phyloP scores from a whole-genome alignment of 2,888 invertebrate genomes.

The Xestia ashworthii region DNA sequence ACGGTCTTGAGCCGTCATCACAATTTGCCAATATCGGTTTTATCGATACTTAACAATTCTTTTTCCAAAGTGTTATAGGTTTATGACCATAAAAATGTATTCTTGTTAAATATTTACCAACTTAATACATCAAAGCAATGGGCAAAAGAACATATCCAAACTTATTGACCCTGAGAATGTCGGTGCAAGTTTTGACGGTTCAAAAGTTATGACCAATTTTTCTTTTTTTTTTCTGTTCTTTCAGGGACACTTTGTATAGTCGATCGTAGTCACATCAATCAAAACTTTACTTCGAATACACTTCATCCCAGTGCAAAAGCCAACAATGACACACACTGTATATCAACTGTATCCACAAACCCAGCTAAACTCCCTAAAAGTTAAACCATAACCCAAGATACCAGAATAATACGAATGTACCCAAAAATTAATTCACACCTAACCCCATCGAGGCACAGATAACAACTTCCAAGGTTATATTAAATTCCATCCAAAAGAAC shows the following conservation, averaged over 20 bases:
- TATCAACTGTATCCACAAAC: background rate
- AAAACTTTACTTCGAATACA: background rate
- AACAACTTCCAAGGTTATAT: conserved; percentile 82
- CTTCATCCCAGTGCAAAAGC: background rate
- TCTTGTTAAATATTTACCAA: background rate
- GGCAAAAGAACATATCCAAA: too few species aligned
- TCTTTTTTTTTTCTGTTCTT: too few species aligned
- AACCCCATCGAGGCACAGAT: conserved; percentile 77
- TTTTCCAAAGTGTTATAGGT: background rate
- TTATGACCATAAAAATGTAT: background rate
- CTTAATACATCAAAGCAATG: too few species aligned
- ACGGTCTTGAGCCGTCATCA: background rate
- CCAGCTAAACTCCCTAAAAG: conserved; percentile 30
- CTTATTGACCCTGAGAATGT: too few species aligned
- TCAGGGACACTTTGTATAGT: background rate
- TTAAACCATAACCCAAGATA: conserved; percentile 47
- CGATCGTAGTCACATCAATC: background rate
- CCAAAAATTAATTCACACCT: conserved; percentile 79
- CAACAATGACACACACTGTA: background rate
- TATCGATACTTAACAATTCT: background rate
- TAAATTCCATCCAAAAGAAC: conserved; percentile 82
- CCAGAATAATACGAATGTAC: conserved; percentile 32
- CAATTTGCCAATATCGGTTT: background rate
- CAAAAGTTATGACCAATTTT: too few species aligned
- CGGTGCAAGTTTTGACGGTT: too few species aligned